A percentile compares a stretch with the other conserved stretches of the same genome.
Conservation (phyloP, 2,888 invertebrate species). For the Nephrotoma appendiculata region DNA sequence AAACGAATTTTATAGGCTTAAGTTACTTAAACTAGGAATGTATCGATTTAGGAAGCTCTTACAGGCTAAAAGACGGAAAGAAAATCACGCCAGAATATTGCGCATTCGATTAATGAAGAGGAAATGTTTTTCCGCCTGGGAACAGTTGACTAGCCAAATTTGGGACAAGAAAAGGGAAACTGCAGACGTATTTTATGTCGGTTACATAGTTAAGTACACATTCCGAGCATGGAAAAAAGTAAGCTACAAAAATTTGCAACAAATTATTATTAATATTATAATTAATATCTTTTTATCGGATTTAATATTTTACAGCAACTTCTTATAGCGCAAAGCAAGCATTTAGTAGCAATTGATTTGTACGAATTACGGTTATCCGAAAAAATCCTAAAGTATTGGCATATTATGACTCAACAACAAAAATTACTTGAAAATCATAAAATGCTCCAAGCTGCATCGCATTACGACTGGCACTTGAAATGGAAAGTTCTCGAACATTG, state of each 20-base stretch:
- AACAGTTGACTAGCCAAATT: slow-evolving; percentile 36
- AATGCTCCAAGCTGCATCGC: slow-evolving; percentile 26
- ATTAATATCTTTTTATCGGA: not conserved
- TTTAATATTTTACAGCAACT: slow-evolving; percentile 15
- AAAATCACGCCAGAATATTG: slow-evolving; percentile 34
- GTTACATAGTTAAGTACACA: slow-evolving; percentile 33
- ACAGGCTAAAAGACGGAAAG: slow-evolving; percentile 25
- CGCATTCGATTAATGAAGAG: slow-evolving; percentile 34
- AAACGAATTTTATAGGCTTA: slow-evolving; percentile 28
- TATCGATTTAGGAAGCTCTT: slow-evolving; percentile 27
- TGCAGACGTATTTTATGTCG: slow-evolving; percentile 41
- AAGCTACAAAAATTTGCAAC: slow-evolving; percentile 7
- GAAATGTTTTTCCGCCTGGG: slow-evolving; percentile 38
- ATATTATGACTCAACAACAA: slow-evolving; percentile 30
- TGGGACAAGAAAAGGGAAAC: slow-evolving; percentile 38
- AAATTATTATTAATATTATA: no score
- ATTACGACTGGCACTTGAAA: slow-evolving; percentile 32
- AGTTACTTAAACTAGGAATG: slow-evolving; percentile 26
- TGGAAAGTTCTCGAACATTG: slow-evolving; percentile 40
- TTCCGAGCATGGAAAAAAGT: slow-evolving; percentile 38
- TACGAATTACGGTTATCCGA: slow-evolving; percentile 46
- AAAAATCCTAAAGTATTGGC: slow-evolving; percentile 37
- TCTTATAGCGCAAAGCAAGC: slow-evolving; percentile 32
- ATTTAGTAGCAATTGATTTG: slow-evolving; percentile 58
- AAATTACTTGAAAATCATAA: slow-evolving; percentile 36